Percentiles rank a stretch among this genome's conserved stretches.
phyloP scores from a whole-genome alignment of 2,797 vertebrate genomes.

The Anableps anableps region DNA sequence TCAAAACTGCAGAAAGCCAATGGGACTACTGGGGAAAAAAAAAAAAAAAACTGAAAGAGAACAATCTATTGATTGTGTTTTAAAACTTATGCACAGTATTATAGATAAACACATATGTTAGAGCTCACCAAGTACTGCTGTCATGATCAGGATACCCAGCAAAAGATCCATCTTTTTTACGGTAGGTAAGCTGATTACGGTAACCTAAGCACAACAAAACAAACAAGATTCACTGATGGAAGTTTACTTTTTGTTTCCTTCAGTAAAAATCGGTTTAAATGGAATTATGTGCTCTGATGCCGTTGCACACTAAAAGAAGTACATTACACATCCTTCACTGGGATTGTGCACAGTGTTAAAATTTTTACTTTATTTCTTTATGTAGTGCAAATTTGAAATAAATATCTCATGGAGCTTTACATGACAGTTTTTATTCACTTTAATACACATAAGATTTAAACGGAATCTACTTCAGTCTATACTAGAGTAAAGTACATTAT shows the following conservation, averaged over 20 bases:
- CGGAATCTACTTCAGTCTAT: too few species aligned
- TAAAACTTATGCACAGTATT: background rate
- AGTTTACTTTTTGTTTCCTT: background rate
- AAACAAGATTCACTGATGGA: background rate
- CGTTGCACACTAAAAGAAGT: too few species aligned
- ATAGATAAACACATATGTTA: background rate
- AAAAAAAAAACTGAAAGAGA: too few species aligned
- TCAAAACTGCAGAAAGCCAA: too few species aligned
- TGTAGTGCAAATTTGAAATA: background rate
- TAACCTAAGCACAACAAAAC: constrained; percentile 26
- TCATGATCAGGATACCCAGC: background rate
- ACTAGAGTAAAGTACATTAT: too few species aligned
- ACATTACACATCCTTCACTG: background rate
- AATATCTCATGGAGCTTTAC: background rate
- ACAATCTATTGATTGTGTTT: too few species aligned
- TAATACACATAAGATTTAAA: too few species aligned
- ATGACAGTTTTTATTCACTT: too few species aligned
- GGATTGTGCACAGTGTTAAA: background rate
- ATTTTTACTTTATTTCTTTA: background rate
- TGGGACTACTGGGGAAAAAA: too few species aligned
- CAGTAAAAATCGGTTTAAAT: too few species aligned
- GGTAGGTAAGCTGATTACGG: constrained; percentile 68
- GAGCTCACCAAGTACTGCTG: constrained; percentile 85
- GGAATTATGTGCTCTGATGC: background rate
- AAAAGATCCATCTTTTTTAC: constrained; percentile 77